Conservation (phyloP, 2,797 vertebrate genomes). For the Aldrovandia affinis region DNA sequence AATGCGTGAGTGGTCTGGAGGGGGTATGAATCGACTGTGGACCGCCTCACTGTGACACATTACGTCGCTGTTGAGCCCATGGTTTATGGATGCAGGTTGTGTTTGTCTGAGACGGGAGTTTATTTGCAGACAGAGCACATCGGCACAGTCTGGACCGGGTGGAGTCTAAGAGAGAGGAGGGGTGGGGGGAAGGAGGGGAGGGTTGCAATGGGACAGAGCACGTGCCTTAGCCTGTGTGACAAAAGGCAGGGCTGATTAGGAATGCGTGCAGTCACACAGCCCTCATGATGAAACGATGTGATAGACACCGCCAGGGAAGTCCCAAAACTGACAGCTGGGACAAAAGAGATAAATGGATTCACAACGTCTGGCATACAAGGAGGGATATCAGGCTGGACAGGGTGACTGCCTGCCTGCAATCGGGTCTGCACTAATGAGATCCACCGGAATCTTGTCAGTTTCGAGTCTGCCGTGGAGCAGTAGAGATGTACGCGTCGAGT, state of each 20-base stretch:
- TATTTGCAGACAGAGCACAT: constrained; percentile 12
- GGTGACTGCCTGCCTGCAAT: not conserved
- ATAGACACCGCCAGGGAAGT: not conserved
- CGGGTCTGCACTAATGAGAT: no score
- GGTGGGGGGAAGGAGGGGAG: not conserved
- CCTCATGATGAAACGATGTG: not conserved
- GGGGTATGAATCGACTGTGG: not conserved
- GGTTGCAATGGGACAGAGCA: not conserved
- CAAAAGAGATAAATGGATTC: not conserved
- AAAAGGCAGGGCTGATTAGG: not conserved
- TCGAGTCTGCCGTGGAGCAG: no score
- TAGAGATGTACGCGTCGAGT: no score
- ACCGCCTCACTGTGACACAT: not conserved
- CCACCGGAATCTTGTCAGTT: no score
- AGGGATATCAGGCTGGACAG: not conserved
- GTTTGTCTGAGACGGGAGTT: constrained; percentile 3
- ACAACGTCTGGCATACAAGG: not conserved
- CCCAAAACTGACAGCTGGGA: not conserved
- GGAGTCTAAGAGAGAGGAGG: not conserved
- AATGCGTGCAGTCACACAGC: not conserved
- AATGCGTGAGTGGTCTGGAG: not conserved
- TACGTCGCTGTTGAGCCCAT: not conserved
- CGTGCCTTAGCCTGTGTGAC: not conserved
- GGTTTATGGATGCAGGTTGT: not conserved
- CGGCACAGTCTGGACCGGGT: constrained; percentile 1